These are phyloP conservation scores for Meloe dianella DNA, from an alignment of 2,888 invertebrate genomes.

Conservation along the genomic window DNA sequence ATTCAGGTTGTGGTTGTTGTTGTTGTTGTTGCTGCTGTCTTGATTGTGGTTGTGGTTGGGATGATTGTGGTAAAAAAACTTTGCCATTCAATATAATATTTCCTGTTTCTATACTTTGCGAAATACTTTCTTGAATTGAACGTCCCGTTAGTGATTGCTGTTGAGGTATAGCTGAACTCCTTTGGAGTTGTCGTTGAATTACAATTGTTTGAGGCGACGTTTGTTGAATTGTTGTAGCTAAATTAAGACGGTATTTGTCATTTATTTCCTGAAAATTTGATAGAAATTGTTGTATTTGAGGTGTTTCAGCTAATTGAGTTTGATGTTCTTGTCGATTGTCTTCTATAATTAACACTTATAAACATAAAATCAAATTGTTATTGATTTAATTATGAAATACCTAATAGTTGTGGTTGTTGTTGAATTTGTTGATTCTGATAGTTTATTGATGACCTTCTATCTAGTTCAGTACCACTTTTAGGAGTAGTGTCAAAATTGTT, in stretches of 20 bases:
- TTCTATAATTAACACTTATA: background rate
- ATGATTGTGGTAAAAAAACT: background rate
- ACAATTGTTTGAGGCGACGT: background rate
- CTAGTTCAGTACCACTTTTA: constrained; percentile 1
- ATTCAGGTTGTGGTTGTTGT: background rate
- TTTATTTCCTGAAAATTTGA: background rate
- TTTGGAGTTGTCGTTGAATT: background rate
- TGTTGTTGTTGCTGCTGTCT: too few relatives aligned
- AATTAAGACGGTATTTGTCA: background rate
- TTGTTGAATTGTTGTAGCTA: background rate
- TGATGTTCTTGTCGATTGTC: background rate
- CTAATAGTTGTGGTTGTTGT: background rate
- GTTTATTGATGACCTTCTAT: background rate
- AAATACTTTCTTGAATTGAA: background rate
- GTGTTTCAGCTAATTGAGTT: background rate
- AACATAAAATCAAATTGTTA: background rate
- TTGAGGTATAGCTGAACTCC: background rate
- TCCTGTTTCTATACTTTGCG: background rate
- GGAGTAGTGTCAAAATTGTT: background rate
- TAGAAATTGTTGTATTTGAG: background rate
- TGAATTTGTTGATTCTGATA: constrained; percentile 10
- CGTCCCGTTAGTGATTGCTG: background rate
- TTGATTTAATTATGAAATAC: background rate
- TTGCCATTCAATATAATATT: background rate
- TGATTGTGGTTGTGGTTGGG: background rate